Percentiles rank a stretch among this genome's conserved stretches.
Conservation (phyloP, 2,888 invertebrate genomes). For the Myopa tessellatipennis region DNA sequence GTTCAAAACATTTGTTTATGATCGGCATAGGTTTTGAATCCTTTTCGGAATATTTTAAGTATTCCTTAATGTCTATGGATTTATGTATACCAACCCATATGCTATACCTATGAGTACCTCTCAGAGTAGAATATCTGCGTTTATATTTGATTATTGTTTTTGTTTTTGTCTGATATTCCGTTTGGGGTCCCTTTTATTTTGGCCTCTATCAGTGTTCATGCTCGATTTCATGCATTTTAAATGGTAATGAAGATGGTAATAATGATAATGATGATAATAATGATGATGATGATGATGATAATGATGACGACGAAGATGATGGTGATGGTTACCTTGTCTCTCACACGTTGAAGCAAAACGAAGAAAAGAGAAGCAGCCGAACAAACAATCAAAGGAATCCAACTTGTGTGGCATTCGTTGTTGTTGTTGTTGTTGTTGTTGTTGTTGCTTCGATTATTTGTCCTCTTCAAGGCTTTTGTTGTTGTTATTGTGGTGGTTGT, state of each 20-base stretch:
- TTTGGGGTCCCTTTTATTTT: background rate
- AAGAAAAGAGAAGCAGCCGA: background rate
- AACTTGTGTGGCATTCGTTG: constrained; percentile 18
- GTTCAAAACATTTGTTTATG: too few species aligned
- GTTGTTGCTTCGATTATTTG: constrained; percentile 3
- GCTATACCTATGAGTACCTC: too few species aligned
- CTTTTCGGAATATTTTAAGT: too few species aligned
- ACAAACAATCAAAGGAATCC: background rate
- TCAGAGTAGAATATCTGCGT: too few species aligned
- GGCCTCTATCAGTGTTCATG: constrained; percentile 5
- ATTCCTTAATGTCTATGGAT: too few species aligned
- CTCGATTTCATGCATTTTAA: constrained; percentile 11
- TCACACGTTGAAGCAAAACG: background rate
- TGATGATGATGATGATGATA: background rate
- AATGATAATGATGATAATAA: background rate
- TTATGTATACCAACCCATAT: too few species aligned
- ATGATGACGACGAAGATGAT: background rate
- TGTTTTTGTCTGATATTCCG: background rate
- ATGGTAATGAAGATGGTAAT: background rate
- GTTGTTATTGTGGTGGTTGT: background rate
- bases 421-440: background rate
- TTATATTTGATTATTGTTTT: background rate
- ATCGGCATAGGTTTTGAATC: too few species aligned
- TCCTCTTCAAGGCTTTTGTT: background rate
- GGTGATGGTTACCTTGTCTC: background rate